phyloP scores from a whole-genome alignment of 1,140 invertebrate species.

The Chrysoperla carnea region DNA sequence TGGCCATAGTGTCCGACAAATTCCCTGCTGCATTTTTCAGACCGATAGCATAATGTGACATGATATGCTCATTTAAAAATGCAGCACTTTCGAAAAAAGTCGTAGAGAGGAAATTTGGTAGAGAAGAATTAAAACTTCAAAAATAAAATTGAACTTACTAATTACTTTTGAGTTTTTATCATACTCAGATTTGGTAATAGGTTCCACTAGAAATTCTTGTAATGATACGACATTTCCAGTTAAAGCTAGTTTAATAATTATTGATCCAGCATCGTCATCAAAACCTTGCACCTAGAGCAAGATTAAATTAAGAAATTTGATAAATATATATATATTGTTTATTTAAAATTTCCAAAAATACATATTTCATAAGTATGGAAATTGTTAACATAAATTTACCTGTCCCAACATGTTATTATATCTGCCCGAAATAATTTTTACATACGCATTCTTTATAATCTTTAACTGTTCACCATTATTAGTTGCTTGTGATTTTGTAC shows the following conservation, averaged over 20 bases:
- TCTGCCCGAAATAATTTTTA: constrained; percentile 53
- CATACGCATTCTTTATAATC: constrained; percentile 45
- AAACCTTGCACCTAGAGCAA: constrained; percentile 54
- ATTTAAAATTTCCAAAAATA: too few species aligned
- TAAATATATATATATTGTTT: too few species aligned
- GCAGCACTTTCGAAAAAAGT: too few species aligned
- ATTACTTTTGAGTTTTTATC: constrained; percentile 61
- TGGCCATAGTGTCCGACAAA: too few species aligned
- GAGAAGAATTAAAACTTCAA: too few species aligned
- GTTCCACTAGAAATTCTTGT: constrained; percentile 56
- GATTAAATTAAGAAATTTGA: too few species aligned
- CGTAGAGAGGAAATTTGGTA: too few species aligned
- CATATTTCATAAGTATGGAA: neutral
- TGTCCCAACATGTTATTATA: constrained; percentile 62
- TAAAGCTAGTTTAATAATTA: constrained; percentile 62
- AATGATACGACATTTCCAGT: constrained; percentile 48
- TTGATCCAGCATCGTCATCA: constrained; percentile 66
- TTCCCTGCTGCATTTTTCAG: too few species aligned
- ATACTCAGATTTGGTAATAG: constrained; percentile 63
- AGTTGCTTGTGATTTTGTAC: constrained; percentile 26
- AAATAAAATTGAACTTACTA: constrained; percentile 35
- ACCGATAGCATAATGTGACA: too few species aligned
- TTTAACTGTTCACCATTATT: constrained; percentile 35
- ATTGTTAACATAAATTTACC: constrained; percentile 20
- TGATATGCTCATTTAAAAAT: too few species aligned